Percentiles rank a stretch among this genome's conserved stretches.
These are phyloP conservation scores for Zaprionus africanus DNA, from an alignment of 1,140 invertebrate genomes.

Conservation along the genomic window DNA sequence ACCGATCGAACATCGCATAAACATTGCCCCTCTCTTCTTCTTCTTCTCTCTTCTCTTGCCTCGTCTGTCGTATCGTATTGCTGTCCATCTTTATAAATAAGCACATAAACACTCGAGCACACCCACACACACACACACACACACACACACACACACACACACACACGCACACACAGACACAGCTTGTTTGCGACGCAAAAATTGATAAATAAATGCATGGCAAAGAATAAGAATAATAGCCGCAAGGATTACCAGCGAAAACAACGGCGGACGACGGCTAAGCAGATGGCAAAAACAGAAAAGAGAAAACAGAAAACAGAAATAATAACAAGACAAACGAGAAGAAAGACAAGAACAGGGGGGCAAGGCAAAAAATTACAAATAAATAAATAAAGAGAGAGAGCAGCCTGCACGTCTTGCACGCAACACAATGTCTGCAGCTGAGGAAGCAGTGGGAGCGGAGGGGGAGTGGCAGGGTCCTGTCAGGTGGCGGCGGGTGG, in stretches of 20 bases:
- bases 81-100: constrained; percentile 44
- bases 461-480: not conserved
- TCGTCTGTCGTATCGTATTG: constrained; percentile 2
- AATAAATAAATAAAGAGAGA: constrained; percentile 44
- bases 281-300: not conserved
- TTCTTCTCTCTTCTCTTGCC: not conserved
- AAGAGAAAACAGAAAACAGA: constrained; percentile 1
- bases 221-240: constrained; percentile 55
- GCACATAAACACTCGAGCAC: not conserved
- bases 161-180: not conserved
- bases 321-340: constrained; percentile 9
- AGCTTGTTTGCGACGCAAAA: constrained; percentile 32
- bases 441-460: not conserved
- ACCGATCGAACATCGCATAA: constrained; percentile 18
- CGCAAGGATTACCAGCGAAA: constrained; percentile 31
- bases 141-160: not conserved
- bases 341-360: constrained; percentile 11
- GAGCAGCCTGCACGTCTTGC: constrained; percentile 31
- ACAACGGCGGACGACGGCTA: constrained; percentile 2
- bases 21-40: constrained; percentile 14
- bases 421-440: constrained; percentile 34
- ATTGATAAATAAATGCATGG: constrained; percentile 54
- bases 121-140: not conserved
- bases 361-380: constrained; percentile 25
- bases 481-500: not conserved